phyloP scores from a whole-genome alignment of 1,140 invertebrate species.

The Macrocentrus cingulum region DNA sequence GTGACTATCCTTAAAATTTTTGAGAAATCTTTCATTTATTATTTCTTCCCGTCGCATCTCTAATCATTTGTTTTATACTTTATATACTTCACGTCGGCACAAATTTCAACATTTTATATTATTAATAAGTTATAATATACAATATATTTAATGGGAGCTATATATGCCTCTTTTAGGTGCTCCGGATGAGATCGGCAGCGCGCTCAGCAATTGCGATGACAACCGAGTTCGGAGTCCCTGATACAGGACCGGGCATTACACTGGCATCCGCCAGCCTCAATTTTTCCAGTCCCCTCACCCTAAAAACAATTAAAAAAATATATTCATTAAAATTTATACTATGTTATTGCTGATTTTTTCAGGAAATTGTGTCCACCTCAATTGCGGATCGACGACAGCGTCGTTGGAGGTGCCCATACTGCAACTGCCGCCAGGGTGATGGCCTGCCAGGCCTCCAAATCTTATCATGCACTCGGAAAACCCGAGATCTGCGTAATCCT shows the following conservation, averaged over 20 bases:
- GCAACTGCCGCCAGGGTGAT: conserved; percentile 71
- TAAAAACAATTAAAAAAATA: conserved; percentile 43
- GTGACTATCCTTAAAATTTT: too few species aligned
- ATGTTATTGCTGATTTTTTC: background rate
- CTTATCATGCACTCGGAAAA: conserved; percentile 70
- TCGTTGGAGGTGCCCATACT: conserved; percentile 59
- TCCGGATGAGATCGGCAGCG: conserved; percentile 63
- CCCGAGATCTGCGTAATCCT: conserved; percentile 56
- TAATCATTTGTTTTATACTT: too few species aligned
- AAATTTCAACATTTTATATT: too few species aligned
- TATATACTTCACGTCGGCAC: too few species aligned
- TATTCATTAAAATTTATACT: background rate
- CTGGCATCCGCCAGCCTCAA: conserved; percentile 73
- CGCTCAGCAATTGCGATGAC: conserved; percentile 68
- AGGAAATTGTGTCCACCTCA: conserved; percentile 55
- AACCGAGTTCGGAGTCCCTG: conserved; percentile 70
- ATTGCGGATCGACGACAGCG: conserved; percentile 62
- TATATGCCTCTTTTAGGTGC: too few species aligned
- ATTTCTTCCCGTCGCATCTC: too few species aligned
- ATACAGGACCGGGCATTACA: conserved; percentile 68
- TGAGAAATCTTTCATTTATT: too few species aligned
- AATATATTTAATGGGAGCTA: too few species aligned
- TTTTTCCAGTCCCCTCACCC: conserved; percentile 64
- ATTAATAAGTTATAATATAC: too few species aligned
- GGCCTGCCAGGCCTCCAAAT: conserved; percentile 65